Base-by-base conservation (phyloP, 2,888 invertebrate genomes). In the Ligdia adustata region DNA sequence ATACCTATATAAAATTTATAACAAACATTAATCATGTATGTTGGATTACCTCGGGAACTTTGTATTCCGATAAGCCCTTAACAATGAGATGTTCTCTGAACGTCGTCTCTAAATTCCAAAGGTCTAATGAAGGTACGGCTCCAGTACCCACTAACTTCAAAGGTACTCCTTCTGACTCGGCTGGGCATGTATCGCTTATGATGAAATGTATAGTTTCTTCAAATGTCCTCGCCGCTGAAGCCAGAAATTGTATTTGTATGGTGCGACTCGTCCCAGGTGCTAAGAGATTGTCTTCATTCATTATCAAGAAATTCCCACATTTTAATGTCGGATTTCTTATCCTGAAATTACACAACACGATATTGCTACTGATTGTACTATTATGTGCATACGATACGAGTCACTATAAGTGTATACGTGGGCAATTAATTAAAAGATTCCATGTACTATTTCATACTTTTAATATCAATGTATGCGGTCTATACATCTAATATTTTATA, bases 21-120 rank as follows among this genome's bases (percentile, higher is more conserved):
- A 4, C 3, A 4, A 16, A 16, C 16, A n/a, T 16, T 16, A 22
- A 2, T 7, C 6, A 22, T 6, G 6, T 4, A 22, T 6, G 22
- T 7, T 4, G 4, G 6, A 4, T 22, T 68, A 89, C 89, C 81
- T 90, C 89, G 1, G 85, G 88, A 26, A 84, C 81, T 62, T 85
- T 77, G 54, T 92, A 91, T 49, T 92, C 91, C 0, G 79, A 64
- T 32, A 91, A 61, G 42, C 75, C 81, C 61, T 92, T 88, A 0
- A 92, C 90, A 46, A 93, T 83, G 11, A 91, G 82, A 61, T 92
- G 92, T 68, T 93, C 92, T 48, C 88, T 85, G 65, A 93, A 93
- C 0, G 93, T 92, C 1, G 82, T 87, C 39, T 91, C 85, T 12
- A 91, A 68, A 66, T 93, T 91, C 68, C 87, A 79, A 44, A 93